Conservation (phyloP, 2,113 vertebrate species). For the Plecotus auritus region DNA sequence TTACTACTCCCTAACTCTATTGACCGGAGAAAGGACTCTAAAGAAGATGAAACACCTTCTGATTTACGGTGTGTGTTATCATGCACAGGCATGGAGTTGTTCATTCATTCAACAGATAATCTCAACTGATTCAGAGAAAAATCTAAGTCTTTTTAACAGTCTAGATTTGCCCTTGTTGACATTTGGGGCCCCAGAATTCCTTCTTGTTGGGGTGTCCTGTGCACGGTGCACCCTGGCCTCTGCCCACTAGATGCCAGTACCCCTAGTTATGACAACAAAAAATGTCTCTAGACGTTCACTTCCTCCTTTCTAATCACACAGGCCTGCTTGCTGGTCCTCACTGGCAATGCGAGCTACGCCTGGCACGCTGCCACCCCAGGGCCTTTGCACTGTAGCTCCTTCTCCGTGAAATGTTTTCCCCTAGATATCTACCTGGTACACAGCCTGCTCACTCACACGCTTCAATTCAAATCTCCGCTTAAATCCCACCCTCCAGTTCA, state of each 20-base stretch:
- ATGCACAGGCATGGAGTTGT: rapidly evolving
- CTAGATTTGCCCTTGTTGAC: too few species aligned
- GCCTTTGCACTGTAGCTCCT: background rate
- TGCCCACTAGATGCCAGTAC: background rate
- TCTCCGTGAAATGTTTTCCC: background rate
- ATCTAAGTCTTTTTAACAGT: background rate
- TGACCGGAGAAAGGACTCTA: background rate
- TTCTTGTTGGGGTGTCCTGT: background rate
- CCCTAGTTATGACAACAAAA: background rate
- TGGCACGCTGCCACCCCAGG: background rate
- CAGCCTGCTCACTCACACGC: background rate
- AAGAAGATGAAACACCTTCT: background rate
- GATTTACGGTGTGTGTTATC: background rate
- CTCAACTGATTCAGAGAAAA: background rate
- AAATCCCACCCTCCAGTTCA: background rate
- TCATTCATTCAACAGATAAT: background rate
- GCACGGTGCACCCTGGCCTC: background rate
- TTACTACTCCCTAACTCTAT: background rate
- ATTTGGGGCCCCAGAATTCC: background rate
- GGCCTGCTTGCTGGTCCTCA: background rate
- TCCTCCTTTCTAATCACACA: rapidly evolving
- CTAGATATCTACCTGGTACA: too few species aligned
- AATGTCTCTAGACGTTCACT: background rate
- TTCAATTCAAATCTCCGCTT: background rate
- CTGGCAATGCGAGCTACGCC: background rate